Evolutionary conservation across 2,797 vertebrate species (phyloP), one percentile per base, ranked within the genome.

Genomic region (Loriculus beryllinus): DNA sequence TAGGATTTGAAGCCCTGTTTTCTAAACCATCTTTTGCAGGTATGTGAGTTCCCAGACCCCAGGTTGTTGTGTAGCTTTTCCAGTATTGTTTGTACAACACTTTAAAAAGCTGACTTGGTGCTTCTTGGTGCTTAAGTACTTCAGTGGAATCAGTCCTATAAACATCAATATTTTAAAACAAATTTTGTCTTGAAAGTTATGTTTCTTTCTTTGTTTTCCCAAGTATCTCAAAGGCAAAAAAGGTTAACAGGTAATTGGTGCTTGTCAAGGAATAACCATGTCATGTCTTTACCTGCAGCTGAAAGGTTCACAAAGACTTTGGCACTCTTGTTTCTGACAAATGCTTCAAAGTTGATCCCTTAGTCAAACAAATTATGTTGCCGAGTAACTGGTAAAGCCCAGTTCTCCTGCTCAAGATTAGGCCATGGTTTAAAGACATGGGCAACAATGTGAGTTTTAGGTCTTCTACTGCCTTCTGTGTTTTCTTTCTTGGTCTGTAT

Each of bases 281-380:
- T 77, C 8, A 3, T 48, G 64, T 54, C 69, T 94, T 74, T 75
- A 90, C 71, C 83, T 89, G 70, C 33, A 45, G 56, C 65, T 85
- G 82, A 87, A 35, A 12, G 12, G 9, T 33, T 87, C 57, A 54
- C 45, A 31, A 45, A 92, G 83, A 17, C 16, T 45, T 45, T 64
- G 40, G 81, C 70, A 49, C 47, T 64, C 64, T 68, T 65, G 37
- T 63, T 92, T 71, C 91, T 89, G 76, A 40, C 37, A 33, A 72
- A 59, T 7, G 23, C 51, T 88, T 86, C 83, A 80, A 93, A 92
- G 78, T 83, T 70, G 93, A 95, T 90, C 63, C 31, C 20, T n/a
- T 60, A 86, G 65, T 90, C 85, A 91, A 82, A 93, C 49, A 91
- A 87, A 81, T 92, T 90, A 80, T 81, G 96, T 95, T 96, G 94